These are phyloP conservation scores for Dermochelys coriacea DNA, from an alignment of 2,797 vertebrate species.

Conservation along the genomic window DNA sequence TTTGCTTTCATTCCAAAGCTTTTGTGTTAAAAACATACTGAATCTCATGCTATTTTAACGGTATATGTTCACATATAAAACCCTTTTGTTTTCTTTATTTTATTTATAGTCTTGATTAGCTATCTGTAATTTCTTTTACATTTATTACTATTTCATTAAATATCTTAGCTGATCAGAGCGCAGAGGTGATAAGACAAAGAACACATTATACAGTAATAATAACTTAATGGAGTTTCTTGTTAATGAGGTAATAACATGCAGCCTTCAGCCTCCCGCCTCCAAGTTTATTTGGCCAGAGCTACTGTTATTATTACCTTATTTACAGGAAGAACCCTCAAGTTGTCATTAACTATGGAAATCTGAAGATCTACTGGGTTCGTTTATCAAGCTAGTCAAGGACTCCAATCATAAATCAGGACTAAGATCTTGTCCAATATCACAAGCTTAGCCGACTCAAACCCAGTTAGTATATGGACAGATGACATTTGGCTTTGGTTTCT, in stretches of 20 bases:
- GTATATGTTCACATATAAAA: slow-evolving; percentile 29
- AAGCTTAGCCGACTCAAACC: not conserved
- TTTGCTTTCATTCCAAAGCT: slow-evolving; percentile 84
- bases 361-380: slow-evolving; percentile 11
- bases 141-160: slow-evolving; percentile 61
- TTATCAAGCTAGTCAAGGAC: slow-evolving; percentile 51
- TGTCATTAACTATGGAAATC: slow-evolving; percentile 31
- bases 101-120: slow-evolving; percentile 3
- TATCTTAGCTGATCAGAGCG: slow-evolving; percentile 52
- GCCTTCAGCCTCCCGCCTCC: slow-evolving; percentile 58
- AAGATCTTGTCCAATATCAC: not conserved
- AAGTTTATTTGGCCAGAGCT: slow-evolving; percentile 66
- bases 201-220: slow-evolving; percentile 55
- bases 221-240: slow-evolving; percentile 65
- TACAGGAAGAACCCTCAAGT: slow-evolving; percentile 26
- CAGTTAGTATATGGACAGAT: not conserved
- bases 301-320: slow-evolving; percentile 60
- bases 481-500: not conserved
- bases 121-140: slow-evolving; percentile 40
- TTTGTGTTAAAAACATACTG: slow-evolving; percentile 78
- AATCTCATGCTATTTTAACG: slow-evolving; percentile 33
- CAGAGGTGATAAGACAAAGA: slow-evolving; percentile 30
- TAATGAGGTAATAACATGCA: slow-evolving; percentile 71
- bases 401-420: slow-evolving; percentile 23
- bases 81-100: not conserved